A percentile compares a stretch with the other conserved stretches of the same genome.
Conservation (phyloP, 2,888 invertebrate species). For the Nysson spinosus region DNA sequence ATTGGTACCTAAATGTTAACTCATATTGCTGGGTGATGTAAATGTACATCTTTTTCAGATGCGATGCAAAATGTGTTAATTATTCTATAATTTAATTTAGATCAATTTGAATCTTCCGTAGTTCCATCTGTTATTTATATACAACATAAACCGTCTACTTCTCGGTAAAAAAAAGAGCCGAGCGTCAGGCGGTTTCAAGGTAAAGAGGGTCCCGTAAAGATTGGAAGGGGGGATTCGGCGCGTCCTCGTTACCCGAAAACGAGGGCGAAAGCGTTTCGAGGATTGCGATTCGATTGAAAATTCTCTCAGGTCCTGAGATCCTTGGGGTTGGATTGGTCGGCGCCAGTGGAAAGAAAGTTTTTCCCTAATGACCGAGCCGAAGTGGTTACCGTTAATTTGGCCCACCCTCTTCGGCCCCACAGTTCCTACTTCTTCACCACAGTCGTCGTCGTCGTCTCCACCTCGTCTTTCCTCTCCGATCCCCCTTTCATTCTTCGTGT, state of each 20-base stretch:
- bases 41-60: no score
- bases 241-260: constrained; percentile 58
- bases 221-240: constrained; percentile 35
- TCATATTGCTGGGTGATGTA: no score
- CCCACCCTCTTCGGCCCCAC: constrained; percentile 38
- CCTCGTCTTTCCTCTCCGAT: constrained; percentile 28
- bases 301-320: constrained; percentile 56
- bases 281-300: constrained; percentile 66
- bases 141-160: no score
- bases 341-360: constrained; percentile 66
- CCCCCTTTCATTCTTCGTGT: constrained; percentile 36
- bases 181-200: neutral
- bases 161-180: neutral
- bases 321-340: constrained; percentile 56
- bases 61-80: no score
- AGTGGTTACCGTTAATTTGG: constrained; percentile 74
- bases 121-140: no score
- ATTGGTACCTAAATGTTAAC: no score
- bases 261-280: constrained; percentile 62
- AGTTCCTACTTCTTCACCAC: constrained; percentile 38
- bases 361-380: constrained; percentile 69
- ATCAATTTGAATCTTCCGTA: no score
- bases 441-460: constrained; percentile 44
- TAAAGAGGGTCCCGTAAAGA: constrained; percentile 9
- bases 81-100: no score